Conservation (phyloP, 2,888 invertebrate species). For the Epistrophella euchroma region DNA sequence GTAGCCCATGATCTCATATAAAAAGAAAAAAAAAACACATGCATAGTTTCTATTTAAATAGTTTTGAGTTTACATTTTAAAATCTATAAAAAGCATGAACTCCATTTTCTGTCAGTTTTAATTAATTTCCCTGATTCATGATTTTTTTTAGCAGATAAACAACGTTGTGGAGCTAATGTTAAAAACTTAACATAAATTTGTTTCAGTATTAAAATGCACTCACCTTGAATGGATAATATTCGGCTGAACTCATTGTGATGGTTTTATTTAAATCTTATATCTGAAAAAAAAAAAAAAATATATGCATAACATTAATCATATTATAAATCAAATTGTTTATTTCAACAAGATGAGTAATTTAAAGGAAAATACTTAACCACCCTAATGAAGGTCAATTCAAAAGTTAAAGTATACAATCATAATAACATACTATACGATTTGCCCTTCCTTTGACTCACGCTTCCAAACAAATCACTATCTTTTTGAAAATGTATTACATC, state of each 20-base stretch:
- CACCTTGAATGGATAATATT: conserved; percentile 95
- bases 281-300: conserved; percentile 58
- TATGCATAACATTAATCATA: conserved; percentile 14
- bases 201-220: conserved; percentile 78
- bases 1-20: too few species aligned
- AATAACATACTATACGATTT: neutral
- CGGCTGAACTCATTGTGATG: conserved; percentile 89
- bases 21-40: too few species aligned
- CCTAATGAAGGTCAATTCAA: neutral
- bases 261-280: conserved; percentile 70
- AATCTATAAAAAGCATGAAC: neutral
- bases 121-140: neutral
- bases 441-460: conserved; percentile 22
- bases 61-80: neutral
- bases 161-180: too few species aligned
- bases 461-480: conserved; percentile 39
- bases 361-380: neutral
- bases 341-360: conserved; percentile 41
- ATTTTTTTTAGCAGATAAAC: too few species aligned
- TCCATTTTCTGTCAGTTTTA: neutral
- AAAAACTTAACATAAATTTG: neutral
- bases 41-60: too few species aligned
- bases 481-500: conserved; percentile 52
- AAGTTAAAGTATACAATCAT: conserved; percentile 4
- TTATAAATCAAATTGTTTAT: conserved; percentile 8